Conservation (phyloP, 2,888 invertebrate species). For the Aporophyla nigra region DNA sequence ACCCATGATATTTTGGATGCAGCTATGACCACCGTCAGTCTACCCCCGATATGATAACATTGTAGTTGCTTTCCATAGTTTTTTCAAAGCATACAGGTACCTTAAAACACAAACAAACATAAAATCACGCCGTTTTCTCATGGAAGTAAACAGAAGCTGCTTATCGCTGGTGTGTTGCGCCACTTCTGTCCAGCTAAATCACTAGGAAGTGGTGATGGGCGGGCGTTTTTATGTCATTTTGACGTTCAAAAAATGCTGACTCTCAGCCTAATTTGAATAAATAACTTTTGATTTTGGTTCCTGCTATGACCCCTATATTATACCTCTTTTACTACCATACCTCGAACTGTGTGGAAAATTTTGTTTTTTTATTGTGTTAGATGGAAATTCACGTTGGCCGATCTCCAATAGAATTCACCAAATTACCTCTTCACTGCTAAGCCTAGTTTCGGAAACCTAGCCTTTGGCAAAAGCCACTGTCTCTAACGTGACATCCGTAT, state of each 20-base stretch:
- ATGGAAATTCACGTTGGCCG: not conserved
- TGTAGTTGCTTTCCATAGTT: not conserved
- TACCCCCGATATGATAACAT: no score
- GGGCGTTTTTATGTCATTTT: no score
- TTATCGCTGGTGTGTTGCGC: no score
- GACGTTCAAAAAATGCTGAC: no score
- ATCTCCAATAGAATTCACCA: not conserved
- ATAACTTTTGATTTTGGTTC: no score
- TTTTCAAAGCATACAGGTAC: not conserved
- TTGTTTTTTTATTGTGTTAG: not conserved
- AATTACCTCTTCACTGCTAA: not conserved
- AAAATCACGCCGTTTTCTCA: not conserved
- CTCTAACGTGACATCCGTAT: not conserved
- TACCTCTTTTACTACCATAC: not conserved
- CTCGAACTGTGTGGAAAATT: not conserved
- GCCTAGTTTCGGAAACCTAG: not conserved
- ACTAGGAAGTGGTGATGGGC: no score
- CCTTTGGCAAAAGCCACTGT: no score
- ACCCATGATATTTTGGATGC: no score
- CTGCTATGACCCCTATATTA: not conserved
- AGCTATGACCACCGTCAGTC: no score
- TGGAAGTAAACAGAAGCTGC: not conserved
- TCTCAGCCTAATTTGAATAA: no score
- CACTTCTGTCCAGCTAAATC: no score
- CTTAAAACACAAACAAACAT: not conserved